These are phyloP conservation scores for Sarcophaga bullata DNA, from an alignment of 1,140 invertebrate genomes.

Conservation along the genomic window DNA sequence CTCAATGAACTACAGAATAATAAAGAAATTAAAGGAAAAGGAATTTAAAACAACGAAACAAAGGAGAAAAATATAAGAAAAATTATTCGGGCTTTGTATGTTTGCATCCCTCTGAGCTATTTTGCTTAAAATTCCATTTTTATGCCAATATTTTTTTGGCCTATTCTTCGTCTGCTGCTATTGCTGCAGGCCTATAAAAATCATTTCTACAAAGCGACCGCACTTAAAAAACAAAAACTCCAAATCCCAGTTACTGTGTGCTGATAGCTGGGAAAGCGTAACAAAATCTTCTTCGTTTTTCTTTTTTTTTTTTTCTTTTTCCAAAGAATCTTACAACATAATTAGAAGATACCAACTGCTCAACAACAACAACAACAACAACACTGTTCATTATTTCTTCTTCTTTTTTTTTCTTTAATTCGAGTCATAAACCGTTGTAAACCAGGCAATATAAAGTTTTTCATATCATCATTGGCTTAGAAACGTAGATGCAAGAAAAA, in stretches of 20 bases:
- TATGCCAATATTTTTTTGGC: too few species aligned
- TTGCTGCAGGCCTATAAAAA: too few species aligned
- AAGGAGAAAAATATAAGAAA: not conserved
- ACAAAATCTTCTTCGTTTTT: not conserved
- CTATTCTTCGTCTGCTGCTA: too few species aligned
- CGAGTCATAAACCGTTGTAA: constrained; percentile 31
- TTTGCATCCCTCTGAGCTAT: too few species aligned
- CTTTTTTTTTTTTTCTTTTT: not conserved
- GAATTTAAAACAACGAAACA: not conserved
- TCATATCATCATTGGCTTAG: not conserved
- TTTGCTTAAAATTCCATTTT: too few species aligned
- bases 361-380: not conserved
- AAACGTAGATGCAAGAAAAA: too few species aligned
- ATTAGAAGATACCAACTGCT: not conserved
- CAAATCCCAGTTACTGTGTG: not conserved
- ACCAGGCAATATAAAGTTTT: not conserved
- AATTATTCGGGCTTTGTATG: too few species aligned
- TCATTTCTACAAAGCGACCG: not conserved
- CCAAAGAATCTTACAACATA: constrained; percentile 17
- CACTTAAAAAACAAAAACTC: not conserved
- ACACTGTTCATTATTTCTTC: constrained; percentile 15
- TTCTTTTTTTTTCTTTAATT: not conserved
- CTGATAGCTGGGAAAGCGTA: constrained; percentile 28
- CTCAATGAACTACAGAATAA: not conserved
- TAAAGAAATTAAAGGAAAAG: not conserved